Conservation (phyloP, 2,888 invertebrate species). For the Caenorhabditis uteleia region DNA sequence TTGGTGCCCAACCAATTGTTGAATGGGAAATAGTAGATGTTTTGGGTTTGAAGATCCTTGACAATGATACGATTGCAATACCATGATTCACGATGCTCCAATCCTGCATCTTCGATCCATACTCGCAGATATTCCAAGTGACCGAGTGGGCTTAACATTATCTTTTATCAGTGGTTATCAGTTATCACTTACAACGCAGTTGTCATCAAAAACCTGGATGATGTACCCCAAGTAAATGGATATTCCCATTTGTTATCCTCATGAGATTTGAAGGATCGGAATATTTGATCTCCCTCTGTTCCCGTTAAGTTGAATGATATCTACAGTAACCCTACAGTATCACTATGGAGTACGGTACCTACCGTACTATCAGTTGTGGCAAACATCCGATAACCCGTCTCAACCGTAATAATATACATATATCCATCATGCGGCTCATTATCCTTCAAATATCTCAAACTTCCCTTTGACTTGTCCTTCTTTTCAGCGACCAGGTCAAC, state of each 20-base stretch:
- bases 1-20: slow-evolving; percentile 55
- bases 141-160: slow-evolving; percentile 43
- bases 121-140: slow-evolving; percentile 43
- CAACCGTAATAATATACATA: slow-evolving; percentile 50
- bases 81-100: slow-evolving; percentile 54
- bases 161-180: background rate
- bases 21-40: slow-evolving; percentile 49
- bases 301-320: slow-evolving; percentile 51
- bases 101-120: slow-evolving; percentile 51
- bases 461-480: slow-evolving; percentile 24
- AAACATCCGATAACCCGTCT: slow-evolving; percentile 56
- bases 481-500: slow-evolving; percentile 7
- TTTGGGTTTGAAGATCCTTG: slow-evolving; percentile 46
- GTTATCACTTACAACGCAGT: slow-evolving; percentile 37
- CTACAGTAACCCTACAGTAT: slow-evolving; percentile 1
- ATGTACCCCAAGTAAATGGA: slow-evolving; percentile 51
- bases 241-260: slow-evolving; percentile 27
- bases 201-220: slow-evolving; percentile 51
- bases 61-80: slow-evolving; percentile 48
- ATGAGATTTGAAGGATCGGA: slow-evolving; percentile 29
- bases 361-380: slow-evolving; percentile 50
- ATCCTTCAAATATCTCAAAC: slow-evolving; percentile 40
- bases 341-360: too few species aligned
- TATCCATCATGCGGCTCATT: slow-evolving; percentile 52
- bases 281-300: slow-evolving; percentile 39